Conservation (phyloP, 2,113 vertebrate species). For the Charina bottae region DNA sequence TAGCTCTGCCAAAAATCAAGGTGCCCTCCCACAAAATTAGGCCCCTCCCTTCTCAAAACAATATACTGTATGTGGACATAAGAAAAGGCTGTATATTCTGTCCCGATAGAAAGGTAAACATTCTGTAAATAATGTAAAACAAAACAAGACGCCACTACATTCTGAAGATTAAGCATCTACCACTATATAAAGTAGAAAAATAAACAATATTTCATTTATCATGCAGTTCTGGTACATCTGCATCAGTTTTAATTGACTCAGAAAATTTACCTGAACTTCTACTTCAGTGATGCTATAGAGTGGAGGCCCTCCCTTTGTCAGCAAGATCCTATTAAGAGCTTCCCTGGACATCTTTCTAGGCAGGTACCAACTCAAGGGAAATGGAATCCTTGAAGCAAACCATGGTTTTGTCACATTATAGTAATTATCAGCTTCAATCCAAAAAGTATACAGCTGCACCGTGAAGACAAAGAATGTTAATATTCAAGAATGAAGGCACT, state of each 20-base stretch:
- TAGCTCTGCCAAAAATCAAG: not conserved
- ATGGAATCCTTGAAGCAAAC: slow-evolving; percentile 92
- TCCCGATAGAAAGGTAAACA: not conserved
- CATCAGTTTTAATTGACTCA: not conserved
- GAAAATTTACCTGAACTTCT: slow-evolving; percentile 86
- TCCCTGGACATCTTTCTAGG: slow-evolving; percentile 84
- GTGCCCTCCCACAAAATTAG: not conserved
- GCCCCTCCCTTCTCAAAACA: not conserved
- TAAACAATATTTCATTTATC: not conserved
- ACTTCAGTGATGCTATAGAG: slow-evolving; percentile 87
- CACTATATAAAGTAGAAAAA: not conserved
- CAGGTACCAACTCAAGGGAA: slow-evolving; percentile 89
- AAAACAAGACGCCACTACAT: not conserved
- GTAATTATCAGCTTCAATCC: slow-evolving; percentile 97
- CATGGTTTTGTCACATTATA: slow-evolving; percentile 90
- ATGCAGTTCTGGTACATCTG: not conserved
- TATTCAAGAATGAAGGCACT: not conserved
- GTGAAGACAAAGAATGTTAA: slow-evolving; percentile 42
- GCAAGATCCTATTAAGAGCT: slow-evolving; percentile 87
- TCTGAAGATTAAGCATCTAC: not conserved
- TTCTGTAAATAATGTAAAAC: not conserved
- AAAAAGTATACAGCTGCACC: slow-evolving; percentile 94
- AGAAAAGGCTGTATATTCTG: not conserved
- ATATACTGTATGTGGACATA: not conserved
- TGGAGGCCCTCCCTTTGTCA: slow-evolving; percentile 88